Percentiles rank a stretch among this genome's conserved stretches.
phyloP scores from a whole-genome alignment of 2,888 invertebrate genomes.

The Phragmatobia fuliginosa region DNA sequence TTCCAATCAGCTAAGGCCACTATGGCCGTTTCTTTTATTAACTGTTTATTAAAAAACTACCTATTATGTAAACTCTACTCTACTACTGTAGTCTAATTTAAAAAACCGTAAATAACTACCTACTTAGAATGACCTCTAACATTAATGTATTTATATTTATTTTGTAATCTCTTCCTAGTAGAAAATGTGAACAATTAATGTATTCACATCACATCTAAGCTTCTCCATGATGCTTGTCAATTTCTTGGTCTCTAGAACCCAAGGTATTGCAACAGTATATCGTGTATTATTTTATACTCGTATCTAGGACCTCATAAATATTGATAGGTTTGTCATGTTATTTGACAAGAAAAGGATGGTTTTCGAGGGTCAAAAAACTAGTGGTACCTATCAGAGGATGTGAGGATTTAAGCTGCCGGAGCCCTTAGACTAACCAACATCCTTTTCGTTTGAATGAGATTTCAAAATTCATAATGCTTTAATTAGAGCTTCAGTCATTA shows the following conservation, averaged over 20 bases:
- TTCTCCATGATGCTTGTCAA: not conserved
- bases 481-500: slow-evolving; percentile 56
- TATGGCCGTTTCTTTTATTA: too few species aligned
- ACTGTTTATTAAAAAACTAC: too few species aligned
- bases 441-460: not conserved
- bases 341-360: not conserved
- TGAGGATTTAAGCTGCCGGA: not conserved
- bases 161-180: not conserved
- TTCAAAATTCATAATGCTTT: slow-evolving; percentile 30
- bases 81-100: too few species aligned
- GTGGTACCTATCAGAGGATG: not conserved
- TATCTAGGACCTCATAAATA: not conserved
- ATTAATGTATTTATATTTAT: not conserved
- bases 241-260: too few species aligned
- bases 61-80: too few species aligned
- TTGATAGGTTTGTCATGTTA: not conserved
- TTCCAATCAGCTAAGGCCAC: too few species aligned
- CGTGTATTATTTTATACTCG: not conserved
- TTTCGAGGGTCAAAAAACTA: not conserved
- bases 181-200: not conserved
- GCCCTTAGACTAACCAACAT: not conserved
- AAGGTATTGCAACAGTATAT: not conserved
- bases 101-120: not conserved
- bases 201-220: not conserved
- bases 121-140: not conserved